These are phyloP conservation scores for Tinea semifulvella DNA, from an alignment of 2,888 invertebrate species.

Conservation along the genomic window DNA sequence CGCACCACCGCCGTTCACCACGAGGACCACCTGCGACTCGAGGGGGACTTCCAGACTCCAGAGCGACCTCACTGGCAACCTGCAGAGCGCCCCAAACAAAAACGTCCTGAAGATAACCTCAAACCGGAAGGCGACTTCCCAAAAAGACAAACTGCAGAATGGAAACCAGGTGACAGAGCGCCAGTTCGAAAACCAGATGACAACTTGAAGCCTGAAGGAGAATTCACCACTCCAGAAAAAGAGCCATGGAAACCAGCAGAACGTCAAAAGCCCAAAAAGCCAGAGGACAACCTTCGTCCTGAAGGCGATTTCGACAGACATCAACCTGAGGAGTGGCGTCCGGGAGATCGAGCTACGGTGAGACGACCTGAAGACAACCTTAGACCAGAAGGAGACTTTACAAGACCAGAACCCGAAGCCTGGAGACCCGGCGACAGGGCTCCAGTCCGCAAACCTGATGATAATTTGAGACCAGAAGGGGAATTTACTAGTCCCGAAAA, in stretches of 20 bases:
- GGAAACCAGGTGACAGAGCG: slow-evolving; percentile 36
- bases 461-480: slow-evolving; percentile 68
- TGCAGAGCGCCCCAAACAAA: slow-evolving; percentile 67
- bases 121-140: slow-evolving; percentile 39
- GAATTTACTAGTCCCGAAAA: slow-evolving; percentile 47
- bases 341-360: slow-evolving; percentile 45
- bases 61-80: slow-evolving; percentile 58
- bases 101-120: slow-evolving; percentile 52
- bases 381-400: slow-evolving; percentile 57
- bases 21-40: slow-evolving; percentile 76
- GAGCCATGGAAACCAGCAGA: slow-evolving; percentile 61
- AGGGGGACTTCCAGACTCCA: slow-evolving; percentile 72
- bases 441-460: slow-evolving; percentile 59
- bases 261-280: slow-evolving; percentile 40
- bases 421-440: slow-evolving; percentile 51
- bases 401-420: slow-evolving; percentile 32
- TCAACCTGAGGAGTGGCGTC: slow-evolving; percentile 36
- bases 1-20: slow-evolving; percentile 67
- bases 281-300: slow-evolving; percentile 60
- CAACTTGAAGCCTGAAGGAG: slow-evolving; percentile 67
- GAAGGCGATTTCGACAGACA: slow-evolving; percentile 57
- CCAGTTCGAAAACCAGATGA: slow-evolving; percentile 51
- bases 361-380: slow-evolving; percentile 43
- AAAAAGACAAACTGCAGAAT: slow-evolving; percentile 36
- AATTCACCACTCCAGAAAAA: slow-evolving; percentile 52